phyloP scores from a whole-genome alignment of 2,113 vertebrate species.

The Isurus oxyrinchus region DNA sequence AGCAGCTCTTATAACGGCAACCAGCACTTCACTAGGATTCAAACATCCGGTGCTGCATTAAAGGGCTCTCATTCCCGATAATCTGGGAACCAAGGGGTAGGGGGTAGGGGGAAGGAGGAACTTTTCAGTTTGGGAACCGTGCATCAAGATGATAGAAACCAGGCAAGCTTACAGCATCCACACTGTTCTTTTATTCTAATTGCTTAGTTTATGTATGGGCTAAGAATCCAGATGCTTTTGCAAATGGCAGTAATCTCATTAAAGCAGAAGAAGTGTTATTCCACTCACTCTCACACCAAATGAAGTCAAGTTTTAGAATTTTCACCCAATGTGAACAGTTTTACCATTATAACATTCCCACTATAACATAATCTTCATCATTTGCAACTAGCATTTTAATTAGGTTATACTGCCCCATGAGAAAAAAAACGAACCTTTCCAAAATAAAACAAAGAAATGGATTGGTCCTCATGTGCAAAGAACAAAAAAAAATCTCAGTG shows the following conservation, averaged over 20 bases:
- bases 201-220: background rate
- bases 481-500: background rate
- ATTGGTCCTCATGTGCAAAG: background rate
- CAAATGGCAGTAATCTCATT: background rate
- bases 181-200: background rate
- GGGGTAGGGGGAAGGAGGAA: background rate
- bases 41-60: background rate
- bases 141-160: background rate
- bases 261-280: background rate
- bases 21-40: background rate
- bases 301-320: background rate
- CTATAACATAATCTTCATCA: background rate
- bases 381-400: constrained; percentile 7
- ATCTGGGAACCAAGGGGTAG: background rate
- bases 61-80: background rate
- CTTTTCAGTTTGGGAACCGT: background rate
- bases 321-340: background rate
- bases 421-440: background rate
- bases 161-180: background rate
- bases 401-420: background rate
- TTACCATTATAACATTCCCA: background rate
- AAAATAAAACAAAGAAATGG: background rate
- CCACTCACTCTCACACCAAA: background rate
- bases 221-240: background rate
- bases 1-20: background rate